Evolutionary conservation across 2,797 vertebrate genomes (phyloP).

Genomic region (Protonibea diacanthus): DNA sequence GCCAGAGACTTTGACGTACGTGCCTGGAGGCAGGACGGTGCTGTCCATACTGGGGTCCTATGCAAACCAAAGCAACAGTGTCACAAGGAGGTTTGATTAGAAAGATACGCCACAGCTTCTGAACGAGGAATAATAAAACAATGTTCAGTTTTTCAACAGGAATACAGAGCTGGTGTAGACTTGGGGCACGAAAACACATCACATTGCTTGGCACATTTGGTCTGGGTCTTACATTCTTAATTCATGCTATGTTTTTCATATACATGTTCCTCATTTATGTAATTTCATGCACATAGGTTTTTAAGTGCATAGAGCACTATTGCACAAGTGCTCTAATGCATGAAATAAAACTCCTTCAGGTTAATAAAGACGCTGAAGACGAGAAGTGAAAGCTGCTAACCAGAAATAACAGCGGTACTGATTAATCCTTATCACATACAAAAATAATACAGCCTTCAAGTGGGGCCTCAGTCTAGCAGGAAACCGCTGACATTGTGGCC

Average conservation of each 20-base stretch:
- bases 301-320: too few species aligned
- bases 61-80: neutral
- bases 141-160: neutral
- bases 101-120: neutral
- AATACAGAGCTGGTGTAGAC: neutral
- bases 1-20: constrained; percentile 95
- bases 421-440: too few species aligned
- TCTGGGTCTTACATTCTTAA: neutral
- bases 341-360: too few species aligned
- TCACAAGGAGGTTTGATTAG: neutral
- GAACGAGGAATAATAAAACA: neutral
- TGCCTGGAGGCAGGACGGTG: constrained; percentile 92
- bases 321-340: too few species aligned
- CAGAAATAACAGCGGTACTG: neutral
- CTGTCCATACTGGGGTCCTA: constrained; percentile 92
- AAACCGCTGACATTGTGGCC: neutral
- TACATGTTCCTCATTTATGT: too few species aligned
- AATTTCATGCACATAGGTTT: neutral
- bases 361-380: neutral
- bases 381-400: neutral
- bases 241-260: neutral
- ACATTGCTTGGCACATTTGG: neutral
- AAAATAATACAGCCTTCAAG: neutral
- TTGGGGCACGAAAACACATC: neutral
- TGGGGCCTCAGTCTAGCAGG: neutral